Conservation (phyloP, 2,797 vertebrate genomes). For the Eupleurogrammus muticus region DNA sequence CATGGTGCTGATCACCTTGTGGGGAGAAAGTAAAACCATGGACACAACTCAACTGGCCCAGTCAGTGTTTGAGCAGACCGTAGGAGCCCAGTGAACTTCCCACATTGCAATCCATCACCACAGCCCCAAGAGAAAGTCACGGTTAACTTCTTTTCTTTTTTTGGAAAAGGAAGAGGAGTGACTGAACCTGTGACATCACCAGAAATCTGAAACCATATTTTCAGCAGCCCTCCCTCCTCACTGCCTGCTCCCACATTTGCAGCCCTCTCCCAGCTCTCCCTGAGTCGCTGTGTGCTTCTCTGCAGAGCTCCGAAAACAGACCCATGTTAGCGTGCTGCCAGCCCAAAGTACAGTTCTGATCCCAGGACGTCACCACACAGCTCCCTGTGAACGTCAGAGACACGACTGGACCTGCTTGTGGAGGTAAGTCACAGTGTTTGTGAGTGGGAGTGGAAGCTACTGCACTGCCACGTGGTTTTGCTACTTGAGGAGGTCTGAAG, state of each 20-base stretch:
- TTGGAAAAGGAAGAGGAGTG: slow-evolving; percentile 65
- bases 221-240: slow-evolving; percentile 65
- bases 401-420: slow-evolving; percentile 36
- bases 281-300: slow-evolving; percentile 27
- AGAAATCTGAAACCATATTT: slow-evolving; percentile 80
- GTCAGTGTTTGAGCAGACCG: slow-evolving; percentile 14
- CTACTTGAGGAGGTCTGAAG: slow-evolving; percentile 36
- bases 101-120: slow-evolving; percentile 38
- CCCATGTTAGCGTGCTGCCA: not conserved
- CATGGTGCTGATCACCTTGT: slow-evolving; percentile 15
- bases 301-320: slow-evolving; percentile 37
- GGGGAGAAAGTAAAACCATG: slow-evolving; percentile 18
- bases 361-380: slow-evolving; percentile 31
- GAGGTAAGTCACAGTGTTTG: slow-evolving; percentile 68
- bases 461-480: slow-evolving; percentile 59
- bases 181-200: slow-evolving; percentile 78
- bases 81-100: slow-evolving; percentile 14
- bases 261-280: slow-evolving; percentile 56
- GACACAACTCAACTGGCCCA: slow-evolving; percentile 31
- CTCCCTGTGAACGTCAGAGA: not conserved
- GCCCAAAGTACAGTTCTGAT: slow-evolving; percentile 3
- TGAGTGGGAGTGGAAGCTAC: slow-evolving; percentile 20
- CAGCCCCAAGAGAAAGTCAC: slow-evolving; percentile 26
- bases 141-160: slow-evolving; percentile 25
- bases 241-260: slow-evolving; percentile 67